phyloP scores from a whole-genome alignment of 2,113 vertebrate species.

The Canis aureus region DNA sequence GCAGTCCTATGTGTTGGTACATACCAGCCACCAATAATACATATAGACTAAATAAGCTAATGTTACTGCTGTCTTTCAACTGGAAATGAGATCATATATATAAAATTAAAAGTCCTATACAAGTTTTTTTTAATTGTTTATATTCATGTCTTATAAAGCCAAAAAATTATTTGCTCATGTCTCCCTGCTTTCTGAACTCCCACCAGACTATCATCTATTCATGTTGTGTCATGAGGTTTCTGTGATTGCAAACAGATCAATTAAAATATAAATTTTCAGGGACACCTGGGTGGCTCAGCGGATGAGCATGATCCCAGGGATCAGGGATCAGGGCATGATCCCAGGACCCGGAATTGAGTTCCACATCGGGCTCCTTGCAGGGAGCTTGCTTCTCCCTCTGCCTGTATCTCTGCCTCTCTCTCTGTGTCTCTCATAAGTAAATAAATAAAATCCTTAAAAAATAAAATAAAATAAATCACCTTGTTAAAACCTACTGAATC shows the following conservation, averaged over 20 bases:
- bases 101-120: neutral
- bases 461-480: too few species aligned
- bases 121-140: neutral
- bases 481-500: too few species aligned
- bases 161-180: neutral
- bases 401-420: too few species aligned
- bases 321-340: too few species aligned
- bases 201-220: neutral
- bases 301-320: too few species aligned
- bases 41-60: neutral
- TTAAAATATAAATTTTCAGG: neutral
- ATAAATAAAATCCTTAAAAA: too few species aligned
- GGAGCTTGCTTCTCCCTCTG: too few species aligned
- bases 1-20: neutral
- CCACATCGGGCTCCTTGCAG: too few species aligned
- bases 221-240: neutral
- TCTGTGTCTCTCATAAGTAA: too few species aligned
- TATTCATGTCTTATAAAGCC: neutral
- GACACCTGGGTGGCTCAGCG: too few species aligned
- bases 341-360: too few species aligned
- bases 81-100: neutral
- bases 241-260: neutral
- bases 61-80: neutral
- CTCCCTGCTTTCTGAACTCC: neutral
- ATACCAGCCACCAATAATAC: neutral